These are phyloP conservation scores for Lutjanus argentimaculatus DNA, from an alignment of 2,797 vertebrate genomes.

Conservation along the genomic window DNA sequence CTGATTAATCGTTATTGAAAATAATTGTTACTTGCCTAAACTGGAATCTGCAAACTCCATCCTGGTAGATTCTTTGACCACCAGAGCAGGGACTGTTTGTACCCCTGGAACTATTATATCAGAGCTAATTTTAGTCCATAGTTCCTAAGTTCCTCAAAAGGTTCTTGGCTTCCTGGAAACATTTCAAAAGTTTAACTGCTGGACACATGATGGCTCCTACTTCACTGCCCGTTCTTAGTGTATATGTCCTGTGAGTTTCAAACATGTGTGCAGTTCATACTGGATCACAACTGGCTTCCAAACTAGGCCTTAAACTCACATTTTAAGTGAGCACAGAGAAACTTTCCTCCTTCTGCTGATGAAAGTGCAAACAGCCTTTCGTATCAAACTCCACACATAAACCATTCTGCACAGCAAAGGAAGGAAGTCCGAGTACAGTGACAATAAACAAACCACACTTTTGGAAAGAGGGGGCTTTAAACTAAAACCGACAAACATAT, in stretches of 20 bases:
- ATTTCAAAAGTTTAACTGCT: neutral
- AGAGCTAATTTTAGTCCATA: neutral
- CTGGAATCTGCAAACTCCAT: neutral
- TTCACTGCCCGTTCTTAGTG: too few species aligned
- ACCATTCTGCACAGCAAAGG: conserved; percentile 4
- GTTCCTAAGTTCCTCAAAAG: neutral
- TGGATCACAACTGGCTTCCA: neutral
- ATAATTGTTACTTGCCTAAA: too few species aligned
- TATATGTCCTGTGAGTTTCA: neutral
- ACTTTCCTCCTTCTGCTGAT: neutral
- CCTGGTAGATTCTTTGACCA: too few species aligned
- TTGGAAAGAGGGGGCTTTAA: neutral
- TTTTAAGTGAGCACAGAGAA: neutral
- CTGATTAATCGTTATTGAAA: too few species aligned
- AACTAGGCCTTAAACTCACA: neutral
- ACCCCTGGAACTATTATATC: too few species aligned
- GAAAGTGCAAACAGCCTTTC: neutral
- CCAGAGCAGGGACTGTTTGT: too few species aligned
- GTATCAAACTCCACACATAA: neutral
- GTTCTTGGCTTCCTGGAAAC: neutral
- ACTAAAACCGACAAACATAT: neutral
- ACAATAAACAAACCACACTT: conserved; percentile 3
- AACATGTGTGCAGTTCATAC: too few species aligned
- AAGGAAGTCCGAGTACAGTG: neutral
- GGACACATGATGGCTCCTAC: neutral